Evolutionary conservation across 2,797 vertebrate genomes (phyloP).

Genomic region (Pterois miles): DNA sequence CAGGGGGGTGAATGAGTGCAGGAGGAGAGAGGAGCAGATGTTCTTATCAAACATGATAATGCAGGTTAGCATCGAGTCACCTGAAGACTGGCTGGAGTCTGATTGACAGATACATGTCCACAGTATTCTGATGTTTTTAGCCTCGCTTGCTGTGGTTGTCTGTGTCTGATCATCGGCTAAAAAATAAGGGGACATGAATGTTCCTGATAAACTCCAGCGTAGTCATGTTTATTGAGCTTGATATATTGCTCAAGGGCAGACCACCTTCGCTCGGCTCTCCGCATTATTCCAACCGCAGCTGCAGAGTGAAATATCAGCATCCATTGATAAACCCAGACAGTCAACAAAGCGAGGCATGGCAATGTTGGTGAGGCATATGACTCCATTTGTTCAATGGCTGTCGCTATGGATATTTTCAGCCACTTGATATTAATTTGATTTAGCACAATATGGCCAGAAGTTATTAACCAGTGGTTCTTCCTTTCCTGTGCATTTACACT

Average conservation of each 20-base stretch:
- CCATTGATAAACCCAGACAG: constrained; percentile 46
- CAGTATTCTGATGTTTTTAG: constrained; percentile 21
- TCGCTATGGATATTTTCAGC: not conserved
- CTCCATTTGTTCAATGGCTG: not conserved
- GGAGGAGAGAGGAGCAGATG: constrained; percentile 49
- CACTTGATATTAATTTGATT: constrained; percentile 17
- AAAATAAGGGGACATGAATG: constrained; percentile 10
- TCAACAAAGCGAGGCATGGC: constrained; percentile 25
- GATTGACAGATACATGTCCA: constrained; percentile 22
- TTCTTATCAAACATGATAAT: constrained; percentile 43
- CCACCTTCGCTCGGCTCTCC: constrained; percentile 28
- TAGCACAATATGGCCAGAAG: not conserved
- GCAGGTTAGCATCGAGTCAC: constrained; percentile 19
- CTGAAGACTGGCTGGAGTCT: constrained; percentile 7
- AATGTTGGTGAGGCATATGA: not conserved
- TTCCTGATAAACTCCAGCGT: constrained; percentile 27
- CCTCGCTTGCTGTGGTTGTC: constrained; percentile 27
- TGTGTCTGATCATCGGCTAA: constrained; percentile 26
- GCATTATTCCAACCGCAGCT: constrained; percentile 16
- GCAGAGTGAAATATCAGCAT: constrained; percentile 23
- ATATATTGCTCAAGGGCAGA: constrained; percentile 53
- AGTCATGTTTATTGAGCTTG: constrained; percentile 37
- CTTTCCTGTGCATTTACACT: constrained; percentile 1
- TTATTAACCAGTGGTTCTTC: not conserved
- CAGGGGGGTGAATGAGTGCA: constrained; percentile 68